phyloP scores from a whole-genome alignment of 2,888 invertebrate genomes.

The Drosophila nr. perissopoda region DNA sequence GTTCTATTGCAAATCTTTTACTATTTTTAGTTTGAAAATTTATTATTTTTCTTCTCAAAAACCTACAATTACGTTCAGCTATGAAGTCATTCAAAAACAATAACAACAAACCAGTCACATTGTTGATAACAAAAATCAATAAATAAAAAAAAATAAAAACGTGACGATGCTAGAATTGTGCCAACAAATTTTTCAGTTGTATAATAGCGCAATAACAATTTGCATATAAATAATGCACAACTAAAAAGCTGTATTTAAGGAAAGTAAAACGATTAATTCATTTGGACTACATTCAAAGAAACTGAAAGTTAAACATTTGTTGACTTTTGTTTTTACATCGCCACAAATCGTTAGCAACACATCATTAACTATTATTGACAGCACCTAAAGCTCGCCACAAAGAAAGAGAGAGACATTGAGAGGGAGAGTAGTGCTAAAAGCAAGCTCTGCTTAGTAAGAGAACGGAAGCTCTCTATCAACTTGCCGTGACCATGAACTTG shows the following conservation, averaged over 20 bases:
- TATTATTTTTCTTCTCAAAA: conserved; percentile 16
- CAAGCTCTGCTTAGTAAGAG: conserved; percentile 42
- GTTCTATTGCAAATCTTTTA: background rate
- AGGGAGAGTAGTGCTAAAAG: conserved; percentile 1
- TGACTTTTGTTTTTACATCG: conserved; percentile 31
- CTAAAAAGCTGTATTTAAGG: conserved; percentile 18
- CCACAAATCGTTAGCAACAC: conserved; percentile 29
- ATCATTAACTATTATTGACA: conserved; percentile 38
- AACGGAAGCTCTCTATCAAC: conserved; percentile 59
- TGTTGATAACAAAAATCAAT: conserved; percentile 29
- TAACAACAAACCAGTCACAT: conserved; percentile 31
- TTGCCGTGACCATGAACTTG: conserved; percentile 80
- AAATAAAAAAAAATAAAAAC: conserved; percentile 1
- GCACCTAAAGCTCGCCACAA: conserved; percentile 35
- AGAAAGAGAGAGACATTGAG: conserved; percentile 5
- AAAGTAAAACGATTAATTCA: background rate
- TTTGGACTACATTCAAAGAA: conserved; percentile 39
- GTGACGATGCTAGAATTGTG: conserved; percentile 13
- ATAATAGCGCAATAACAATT: conserved; percentile 19
- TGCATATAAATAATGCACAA: conserved; percentile 20
- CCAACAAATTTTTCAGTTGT: conserved; percentile 11
- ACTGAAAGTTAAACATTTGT: conserved; percentile 61
- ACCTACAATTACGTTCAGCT: conserved; percentile 47
- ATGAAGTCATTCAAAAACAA: conserved; percentile 60
- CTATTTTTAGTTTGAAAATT: conserved; percentile 47